Evolutionary conservation across 2,888 invertebrate species (phyloP), one percentile per base, ranked within the genome.

Genomic region (Cryptus armator): DNA sequence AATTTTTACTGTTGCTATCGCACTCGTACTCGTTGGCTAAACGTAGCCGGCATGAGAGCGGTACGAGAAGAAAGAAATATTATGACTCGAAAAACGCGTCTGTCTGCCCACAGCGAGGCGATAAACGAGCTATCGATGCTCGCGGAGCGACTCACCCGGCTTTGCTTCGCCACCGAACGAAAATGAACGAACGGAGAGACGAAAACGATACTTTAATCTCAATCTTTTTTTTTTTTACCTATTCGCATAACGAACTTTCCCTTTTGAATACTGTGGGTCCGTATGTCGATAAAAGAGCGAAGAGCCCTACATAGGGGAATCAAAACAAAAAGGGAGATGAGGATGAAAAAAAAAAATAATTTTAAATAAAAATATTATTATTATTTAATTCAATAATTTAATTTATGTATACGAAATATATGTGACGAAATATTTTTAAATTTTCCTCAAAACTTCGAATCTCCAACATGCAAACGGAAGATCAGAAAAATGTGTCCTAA

Each of bases 101-200:
- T 84, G 81, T 76, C 85, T 86, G 80, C 77, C 86, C 82, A 81
- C 79, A 81, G 51, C 79, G 82, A 72, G 80, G 79, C 87, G 87
- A 87, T 87, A 87, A 87, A 87, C 86, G 81, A 84, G 83, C 79
- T 84, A 84, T 84, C 83, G 81, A 82, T 81, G 78, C 85, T 81
- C 74, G 79, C 77, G 72, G 56, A 66, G 59, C 66, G 67, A 78
- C 83, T 56, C 56, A 24, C 56, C 10, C 10, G 56, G 56, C 24
- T 9, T 56, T 12, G 14, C 56, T 24, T 24, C 56, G 56, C 4
- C 56, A 12, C 24, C 24, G 56, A 56, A 56, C 24, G 56, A 2
- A 19, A 56, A 56, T 24, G 19, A 19, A 56, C 37, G 37, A 9
- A 37, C 37, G 37, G 9, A 37, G 37, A 37, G 37, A 37, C 37